Conservation (phyloP, 2,888 invertebrate species). For the Drosophila prostipennis region DNA sequence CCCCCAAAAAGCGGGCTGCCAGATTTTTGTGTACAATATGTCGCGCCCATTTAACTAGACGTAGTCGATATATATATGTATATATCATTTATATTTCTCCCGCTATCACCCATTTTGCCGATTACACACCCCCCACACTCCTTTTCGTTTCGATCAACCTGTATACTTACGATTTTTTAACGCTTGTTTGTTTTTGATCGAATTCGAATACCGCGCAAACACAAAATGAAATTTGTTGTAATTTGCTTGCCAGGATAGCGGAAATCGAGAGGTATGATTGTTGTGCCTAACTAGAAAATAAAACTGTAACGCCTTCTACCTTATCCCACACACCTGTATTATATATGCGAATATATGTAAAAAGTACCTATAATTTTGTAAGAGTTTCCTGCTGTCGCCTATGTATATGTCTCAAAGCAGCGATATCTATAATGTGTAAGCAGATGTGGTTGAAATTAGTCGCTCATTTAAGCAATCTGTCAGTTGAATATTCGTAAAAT, state of each 20-base stretch:
- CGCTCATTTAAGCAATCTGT: no score
- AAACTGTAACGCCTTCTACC: slow-evolving; percentile 49
- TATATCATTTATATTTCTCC: slow-evolving; percentile 11
- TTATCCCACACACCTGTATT: slow-evolving; percentile 13
- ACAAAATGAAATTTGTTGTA: slow-evolving; percentile 83
- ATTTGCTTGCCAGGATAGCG: slow-evolving; percentile 88
- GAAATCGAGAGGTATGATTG: slow-evolving; percentile 88
- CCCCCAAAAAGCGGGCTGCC: slow-evolving; percentile 8
- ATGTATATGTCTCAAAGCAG: slow-evolving; percentile 41
- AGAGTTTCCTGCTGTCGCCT: slow-evolving; percentile 27
- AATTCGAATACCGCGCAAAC: slow-evolving; percentile 75
- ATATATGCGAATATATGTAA: slow-evolving; percentile 1
- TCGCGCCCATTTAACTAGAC: slow-evolving; percentile 18
- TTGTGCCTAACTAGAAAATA: slow-evolving; percentile 80
- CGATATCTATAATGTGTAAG: not conserved
- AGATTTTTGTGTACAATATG: slow-evolving; percentile 18
- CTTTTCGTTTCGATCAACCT: slow-evolving; percentile 38
- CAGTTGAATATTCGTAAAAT: not conserved
- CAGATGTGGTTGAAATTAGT: not conserved
- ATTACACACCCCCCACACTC: slow-evolving; percentile 5
- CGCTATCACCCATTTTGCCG: slow-evolving; percentile 16
- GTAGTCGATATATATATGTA: slow-evolving; percentile 3
- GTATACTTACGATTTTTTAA: slow-evolving; percentile 64
- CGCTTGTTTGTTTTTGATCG: slow-evolving; percentile 78
- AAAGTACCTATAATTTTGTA: slow-evolving; percentile 6